Percentiles rank a stretch among this genome's conserved stretches.
Evolutionary conservation across 2,888 invertebrate species (phyloP).

Genomic region (Nysson spinosus): DNA sequence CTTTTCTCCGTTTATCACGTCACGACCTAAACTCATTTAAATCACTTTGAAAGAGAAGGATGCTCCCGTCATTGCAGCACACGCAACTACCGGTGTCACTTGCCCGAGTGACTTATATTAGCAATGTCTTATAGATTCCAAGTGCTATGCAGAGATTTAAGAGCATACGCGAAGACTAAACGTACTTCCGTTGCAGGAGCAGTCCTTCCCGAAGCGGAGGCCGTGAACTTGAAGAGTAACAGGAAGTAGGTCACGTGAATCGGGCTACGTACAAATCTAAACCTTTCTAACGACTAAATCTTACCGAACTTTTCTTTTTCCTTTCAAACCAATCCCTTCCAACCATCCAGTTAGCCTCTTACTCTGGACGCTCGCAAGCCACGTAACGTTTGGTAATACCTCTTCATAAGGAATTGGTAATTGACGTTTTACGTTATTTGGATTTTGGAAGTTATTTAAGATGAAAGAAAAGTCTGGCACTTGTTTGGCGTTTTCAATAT

Average conservation of each 20-base stretch:
- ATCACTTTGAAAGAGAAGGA: conserved; percentile 48
- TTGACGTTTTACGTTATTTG: too few relatives aligned
- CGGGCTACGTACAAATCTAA: background rate
- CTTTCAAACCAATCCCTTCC: too few relatives aligned
- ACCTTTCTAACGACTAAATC: conserved; percentile 10
- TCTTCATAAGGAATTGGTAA: too few relatives aligned
- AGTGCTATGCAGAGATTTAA: conserved; percentile 50
- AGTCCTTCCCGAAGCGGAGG: conserved; percentile 23
- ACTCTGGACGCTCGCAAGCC: too few relatives aligned
- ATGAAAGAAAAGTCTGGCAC: too few relatives aligned
- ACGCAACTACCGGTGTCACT: conserved; percentile 48
- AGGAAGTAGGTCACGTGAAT: conserved; percentile 9
- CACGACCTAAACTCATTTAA: conserved; percentile 49
- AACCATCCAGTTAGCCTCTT: too few relatives aligned
- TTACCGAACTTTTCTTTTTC: background rate
- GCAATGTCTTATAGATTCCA: conserved; percentile 25
- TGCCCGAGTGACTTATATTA: conserved; percentile 51
- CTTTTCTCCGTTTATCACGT: conserved; percentile 51
- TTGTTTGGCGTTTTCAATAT: too few relatives aligned
- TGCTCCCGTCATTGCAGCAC: conserved; percentile 43
- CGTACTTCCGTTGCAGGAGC: conserved; percentile 26
- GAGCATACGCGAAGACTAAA: conserved; percentile 28
- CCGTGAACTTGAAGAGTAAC: conserved; percentile 43
- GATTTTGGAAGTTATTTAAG: too few relatives aligned
- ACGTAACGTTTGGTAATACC: too few relatives aligned